phyloP scores from a whole-genome alignment of 2,888 invertebrate genomes.

The Cactoblastis cactorum region DNA sequence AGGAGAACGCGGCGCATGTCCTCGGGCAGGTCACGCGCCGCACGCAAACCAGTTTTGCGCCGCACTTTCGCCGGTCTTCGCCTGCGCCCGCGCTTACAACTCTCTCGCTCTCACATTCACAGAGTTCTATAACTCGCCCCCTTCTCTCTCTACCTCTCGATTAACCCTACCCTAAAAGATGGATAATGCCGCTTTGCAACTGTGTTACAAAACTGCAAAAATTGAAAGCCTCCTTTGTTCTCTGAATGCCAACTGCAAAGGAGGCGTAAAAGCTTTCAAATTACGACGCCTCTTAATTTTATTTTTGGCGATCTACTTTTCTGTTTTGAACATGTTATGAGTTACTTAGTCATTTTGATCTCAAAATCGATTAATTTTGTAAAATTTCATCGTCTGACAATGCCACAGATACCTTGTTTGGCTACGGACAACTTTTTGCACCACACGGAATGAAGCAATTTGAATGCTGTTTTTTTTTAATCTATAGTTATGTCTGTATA shows the following conservation, averaged over 20 bases:
- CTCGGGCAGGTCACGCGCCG: conserved; percentile 74
- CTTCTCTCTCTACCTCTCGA: conserved; percentile 30
- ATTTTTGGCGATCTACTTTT: conserved; percentile 6
- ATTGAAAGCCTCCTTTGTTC: conserved; percentile 27
- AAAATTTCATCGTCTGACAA: too few relatives aligned
- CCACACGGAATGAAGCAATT: too few relatives aligned
- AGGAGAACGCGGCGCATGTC: conserved; percentile 56
- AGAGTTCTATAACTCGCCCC: conserved; percentile 34
- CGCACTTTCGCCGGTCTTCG: conserved; percentile 72
- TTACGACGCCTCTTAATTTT: conserved; percentile 9
- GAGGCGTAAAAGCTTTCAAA: conserved; percentile 10
- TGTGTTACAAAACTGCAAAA: conserved; percentile 26
- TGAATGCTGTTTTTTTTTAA: too few relatives aligned
- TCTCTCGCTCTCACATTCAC: conserved; percentile 54
- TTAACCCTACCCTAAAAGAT: conserved; percentile 22
- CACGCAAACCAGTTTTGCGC: conserved; percentile 67
- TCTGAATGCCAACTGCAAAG: conserved; percentile 13
- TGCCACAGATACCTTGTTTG: too few relatives aligned
- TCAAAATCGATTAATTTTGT: too few relatives aligned
- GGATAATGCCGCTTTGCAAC: conserved; percentile 21
- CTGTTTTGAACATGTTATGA: not conserved
- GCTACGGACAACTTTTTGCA: too few relatives aligned
- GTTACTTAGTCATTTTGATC: not conserved
- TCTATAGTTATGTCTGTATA: too few relatives aligned
- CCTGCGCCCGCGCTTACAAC: conserved; percentile 49